Conservation (phyloP, 2,888 invertebrate genomes). For the Hemithea aestivaria region DNA sequence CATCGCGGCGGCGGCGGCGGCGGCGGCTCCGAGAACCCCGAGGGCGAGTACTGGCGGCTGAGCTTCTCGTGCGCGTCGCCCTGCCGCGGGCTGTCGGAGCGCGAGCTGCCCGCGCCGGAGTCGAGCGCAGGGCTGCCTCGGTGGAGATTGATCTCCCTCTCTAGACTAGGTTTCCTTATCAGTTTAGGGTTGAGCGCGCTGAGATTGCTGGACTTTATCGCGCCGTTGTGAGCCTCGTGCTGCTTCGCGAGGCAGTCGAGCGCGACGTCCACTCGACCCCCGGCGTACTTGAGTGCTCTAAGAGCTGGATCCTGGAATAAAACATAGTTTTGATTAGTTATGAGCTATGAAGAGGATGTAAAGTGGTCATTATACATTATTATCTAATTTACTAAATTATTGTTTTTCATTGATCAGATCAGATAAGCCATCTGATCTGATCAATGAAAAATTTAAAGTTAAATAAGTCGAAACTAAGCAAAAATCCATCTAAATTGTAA, state of each 20-base stretch:
- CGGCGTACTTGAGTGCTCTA: conserved; percentile 83
- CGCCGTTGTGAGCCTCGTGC: conserved; percentile 76
- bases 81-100: conserved; percentile 92
- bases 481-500: too few species aligned
- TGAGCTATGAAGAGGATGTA: too few species aligned
- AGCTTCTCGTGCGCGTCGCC: conserved; percentile 81
- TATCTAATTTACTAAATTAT: too few species aligned
- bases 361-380: too few species aligned
- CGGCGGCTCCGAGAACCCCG: conserved; percentile 81
- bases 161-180: conserved; percentile 92
- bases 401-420: too few species aligned
- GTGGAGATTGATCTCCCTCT: conserved; percentile 87
- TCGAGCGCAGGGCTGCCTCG: conserved; percentile 93
- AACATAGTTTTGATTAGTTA: neutral
- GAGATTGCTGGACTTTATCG: conserved; percentile 75
- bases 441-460: too few species aligned
- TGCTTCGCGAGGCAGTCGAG: conserved; percentile 83
- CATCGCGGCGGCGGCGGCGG: conserved; percentile 87
- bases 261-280: conserved; percentile 85
- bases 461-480: too few species aligned
- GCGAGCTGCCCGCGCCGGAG: conserved; percentile 92
- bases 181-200: conserved; percentile 84
- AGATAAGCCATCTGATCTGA: too few species aligned
- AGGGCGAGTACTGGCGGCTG: conserved; percentile 86
- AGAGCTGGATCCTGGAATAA: conserved; percentile 82